Conservation (phyloP, 2,113 vertebrate genomes). For the Centropus unirufus region DNA sequence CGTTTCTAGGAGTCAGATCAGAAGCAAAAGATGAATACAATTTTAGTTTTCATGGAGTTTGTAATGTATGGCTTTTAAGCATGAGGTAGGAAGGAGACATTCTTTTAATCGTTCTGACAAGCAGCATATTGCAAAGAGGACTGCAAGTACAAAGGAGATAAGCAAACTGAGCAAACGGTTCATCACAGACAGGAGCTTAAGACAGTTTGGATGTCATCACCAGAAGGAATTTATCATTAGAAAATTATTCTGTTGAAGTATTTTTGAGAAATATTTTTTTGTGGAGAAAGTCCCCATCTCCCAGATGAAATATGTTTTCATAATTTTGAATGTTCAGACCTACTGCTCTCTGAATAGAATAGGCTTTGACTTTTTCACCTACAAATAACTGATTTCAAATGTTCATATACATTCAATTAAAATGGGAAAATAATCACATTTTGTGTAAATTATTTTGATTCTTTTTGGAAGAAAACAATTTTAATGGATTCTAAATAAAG, state of each 20-base stretch:
- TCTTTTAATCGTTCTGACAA: constrained; percentile 26
- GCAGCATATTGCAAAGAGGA: not conserved
- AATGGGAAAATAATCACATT: not conserved
- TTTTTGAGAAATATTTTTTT: not conserved
- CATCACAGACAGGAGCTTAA: not conserved
- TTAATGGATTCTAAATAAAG: not conserved
- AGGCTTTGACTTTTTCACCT: not conserved
- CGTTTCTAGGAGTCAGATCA: not conserved
- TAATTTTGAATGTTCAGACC: not conserved
- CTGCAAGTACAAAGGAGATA: not conserved
- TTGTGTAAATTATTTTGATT: not conserved
- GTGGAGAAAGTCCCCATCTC: not conserved
- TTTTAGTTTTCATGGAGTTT: not conserved
- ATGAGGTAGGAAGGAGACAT: not conserved
- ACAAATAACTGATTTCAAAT: not conserved
- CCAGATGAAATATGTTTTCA: not conserved
- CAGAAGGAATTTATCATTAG: not conserved
- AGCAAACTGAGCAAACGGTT: constrained; percentile 2
- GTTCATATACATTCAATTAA: not conserved
- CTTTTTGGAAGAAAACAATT: not conserved
- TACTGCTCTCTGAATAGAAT: not conserved
- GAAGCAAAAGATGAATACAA: not conserved
- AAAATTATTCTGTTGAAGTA: not conserved
- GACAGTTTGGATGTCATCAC: not conserved
- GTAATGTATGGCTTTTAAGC: not conserved